These are phyloP conservation scores for Drosophila fuyamai DNA, from an alignment of 1,140 invertebrate species.

Conservation along the genomic window DNA sequence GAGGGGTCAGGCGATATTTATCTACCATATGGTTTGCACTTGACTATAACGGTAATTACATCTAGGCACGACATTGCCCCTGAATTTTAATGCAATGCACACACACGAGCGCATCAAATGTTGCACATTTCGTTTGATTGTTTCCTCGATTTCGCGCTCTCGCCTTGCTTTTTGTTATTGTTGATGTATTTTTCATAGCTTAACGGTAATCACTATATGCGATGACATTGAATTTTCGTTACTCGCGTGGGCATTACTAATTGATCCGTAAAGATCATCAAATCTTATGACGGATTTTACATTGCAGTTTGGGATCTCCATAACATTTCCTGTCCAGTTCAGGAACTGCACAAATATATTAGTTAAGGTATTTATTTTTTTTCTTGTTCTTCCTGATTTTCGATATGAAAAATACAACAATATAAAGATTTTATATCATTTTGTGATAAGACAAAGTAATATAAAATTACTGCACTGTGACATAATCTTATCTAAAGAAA, in stretches of 20 bases:
- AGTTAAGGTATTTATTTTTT: no score
- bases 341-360: neutral
- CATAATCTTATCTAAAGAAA: slow-evolving; percentile 6
- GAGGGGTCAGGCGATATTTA: slow-evolving; percentile 74
- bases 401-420: neutral
- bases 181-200: slow-evolving; percentile 45
- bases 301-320: slow-evolving; percentile 10
- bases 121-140: slow-evolving; percentile 54
- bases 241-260: slow-evolving; percentile 43
- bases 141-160: slow-evolving; percentile 26
- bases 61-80: slow-evolving; percentile 79
- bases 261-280: slow-evolving; percentile 37
- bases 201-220: slow-evolving; percentile 59
- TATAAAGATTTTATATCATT: neutral
- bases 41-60: slow-evolving; percentile 80
- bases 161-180: slow-evolving; percentile 47
- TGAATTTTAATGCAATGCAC: slow-evolving; percentile 62
- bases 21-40: slow-evolving; percentile 72
- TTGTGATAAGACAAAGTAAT: neutral
- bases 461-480: neutral
- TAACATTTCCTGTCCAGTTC: slow-evolving; percentile 1
- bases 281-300: slow-evolving; percentile 13
- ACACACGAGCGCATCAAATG: slow-evolving; percentile 40
- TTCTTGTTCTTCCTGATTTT: no score
- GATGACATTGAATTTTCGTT: slow-evolving; percentile 63